Conservation (phyloP, 2,113 vertebrate species). For the Thryonomys swinderianus region DNA sequence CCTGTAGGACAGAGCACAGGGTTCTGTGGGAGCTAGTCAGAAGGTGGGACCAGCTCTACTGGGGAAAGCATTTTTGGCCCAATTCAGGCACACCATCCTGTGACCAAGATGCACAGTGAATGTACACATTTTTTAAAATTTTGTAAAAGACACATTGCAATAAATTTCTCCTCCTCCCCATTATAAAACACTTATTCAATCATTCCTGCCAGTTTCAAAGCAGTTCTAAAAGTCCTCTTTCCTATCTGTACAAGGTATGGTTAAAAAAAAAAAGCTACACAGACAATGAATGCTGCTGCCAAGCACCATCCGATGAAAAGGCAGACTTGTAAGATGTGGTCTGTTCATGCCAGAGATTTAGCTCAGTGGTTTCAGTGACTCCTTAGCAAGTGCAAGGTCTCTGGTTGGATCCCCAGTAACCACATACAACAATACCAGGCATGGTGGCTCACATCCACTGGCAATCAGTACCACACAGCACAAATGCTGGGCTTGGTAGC, state of each 20-base stretch:
- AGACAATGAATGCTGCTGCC: not conserved
- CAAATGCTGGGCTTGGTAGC: too few species aligned
- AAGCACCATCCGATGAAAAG: not conserved
- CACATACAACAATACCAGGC: too few species aligned
- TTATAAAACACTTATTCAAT: not conserved
- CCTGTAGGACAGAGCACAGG: slow-evolving; percentile 86
- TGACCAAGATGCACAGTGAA: not conserved
- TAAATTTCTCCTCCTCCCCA: not conserved
- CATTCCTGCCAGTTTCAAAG: not conserved
- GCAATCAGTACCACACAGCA: too few species aligned
- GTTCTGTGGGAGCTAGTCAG: slow-evolving; percentile 54
- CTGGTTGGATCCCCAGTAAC: too few species aligned
- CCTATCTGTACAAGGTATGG: not conserved
- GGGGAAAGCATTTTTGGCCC: slow-evolving; percentile 68
- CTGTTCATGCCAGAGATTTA: too few species aligned
- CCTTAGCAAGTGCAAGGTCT: too few species aligned
- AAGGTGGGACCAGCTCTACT: not conserved
- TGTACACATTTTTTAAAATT: not conserved
- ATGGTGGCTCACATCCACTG: too few species aligned
- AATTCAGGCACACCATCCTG: slow-evolving; percentile 59
- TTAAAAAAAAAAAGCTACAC: not conserved
- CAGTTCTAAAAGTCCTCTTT: not conserved
- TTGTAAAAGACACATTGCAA: not conserved
- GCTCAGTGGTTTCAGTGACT: too few species aligned
- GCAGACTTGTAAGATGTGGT: not conserved